Evolutionary conservation across 2,797 vertebrate species (phyloP).

Genomic region (Gymnoscopelus braueri): DNA sequence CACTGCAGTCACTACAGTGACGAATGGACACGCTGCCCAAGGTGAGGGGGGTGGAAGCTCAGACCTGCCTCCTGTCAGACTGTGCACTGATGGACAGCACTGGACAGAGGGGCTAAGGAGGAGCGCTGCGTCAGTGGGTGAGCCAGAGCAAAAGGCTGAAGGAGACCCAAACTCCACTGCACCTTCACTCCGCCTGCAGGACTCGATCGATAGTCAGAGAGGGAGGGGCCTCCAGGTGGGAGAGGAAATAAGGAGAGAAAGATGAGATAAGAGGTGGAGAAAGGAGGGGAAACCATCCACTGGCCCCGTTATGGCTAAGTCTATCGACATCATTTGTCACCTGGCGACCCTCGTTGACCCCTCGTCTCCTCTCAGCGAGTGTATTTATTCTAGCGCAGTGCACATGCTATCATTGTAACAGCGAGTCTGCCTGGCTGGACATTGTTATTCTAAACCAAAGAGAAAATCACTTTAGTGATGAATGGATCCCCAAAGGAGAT

Average conservation of each 20-base stretch:
- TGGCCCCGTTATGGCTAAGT: conserved; percentile 36
- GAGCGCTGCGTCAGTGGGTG: conserved; percentile 25
- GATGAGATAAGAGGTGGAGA: neutral
- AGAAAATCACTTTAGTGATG: conserved; percentile 52
- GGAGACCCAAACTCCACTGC: conserved; percentile 26
- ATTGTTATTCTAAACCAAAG: conserved; percentile 51
- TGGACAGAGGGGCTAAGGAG: neutral
- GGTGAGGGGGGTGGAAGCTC: neutral
- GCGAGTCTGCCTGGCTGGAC: conserved; percentile 31
- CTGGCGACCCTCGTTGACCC: conserved; percentile 46
- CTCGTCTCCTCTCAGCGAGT: conserved; percentile 40
- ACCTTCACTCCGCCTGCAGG: conserved; percentile 35
- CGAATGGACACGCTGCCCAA: conserved; percentile 9
- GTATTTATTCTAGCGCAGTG: conserved; percentile 46
- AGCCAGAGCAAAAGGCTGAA: conserved; percentile 41
- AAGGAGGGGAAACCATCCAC: conserved; percentile 42
- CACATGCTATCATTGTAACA: conserved; percentile 22
- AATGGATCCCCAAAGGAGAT: conserved; percentile 30
- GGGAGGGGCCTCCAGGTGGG: conserved; percentile 1
- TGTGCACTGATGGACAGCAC: neutral
- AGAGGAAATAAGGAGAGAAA: conserved; percentile 35
- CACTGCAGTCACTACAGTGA: conserved; percentile 3
- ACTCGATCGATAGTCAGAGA: conserved; percentile 45
- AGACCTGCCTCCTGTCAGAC: neutral
- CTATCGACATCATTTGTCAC: conserved; percentile 63